Conservation (phyloP, 1,140 invertebrate species). For the Zaprionus ornatus region DNA sequence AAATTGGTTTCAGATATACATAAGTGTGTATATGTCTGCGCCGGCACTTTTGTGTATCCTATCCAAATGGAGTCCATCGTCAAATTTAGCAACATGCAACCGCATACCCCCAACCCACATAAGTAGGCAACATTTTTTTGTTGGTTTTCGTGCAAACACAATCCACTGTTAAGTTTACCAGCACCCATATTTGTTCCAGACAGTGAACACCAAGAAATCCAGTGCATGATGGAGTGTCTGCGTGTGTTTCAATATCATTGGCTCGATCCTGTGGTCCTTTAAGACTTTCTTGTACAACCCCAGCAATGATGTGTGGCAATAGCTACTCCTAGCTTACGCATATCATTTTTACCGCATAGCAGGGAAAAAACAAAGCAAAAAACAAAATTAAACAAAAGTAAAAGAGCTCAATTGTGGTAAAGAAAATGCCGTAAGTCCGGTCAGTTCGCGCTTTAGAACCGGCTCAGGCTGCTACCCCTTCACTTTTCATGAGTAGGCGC, state of each 20-base stretch:
- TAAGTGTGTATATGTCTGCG: background rate
- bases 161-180: conserved; percentile 45
- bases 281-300: conserved; percentile 52
- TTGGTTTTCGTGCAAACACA: conserved; percentile 38
- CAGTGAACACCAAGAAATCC: conserved; percentile 17
- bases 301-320: conserved; percentile 46
- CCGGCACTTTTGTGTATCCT: background rate
- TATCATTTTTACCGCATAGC: conserved; percentile 73
- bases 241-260: conserved; percentile 39
- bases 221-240: conserved; percentile 23
- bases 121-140: conserved; percentile 65
- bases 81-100: background rate
- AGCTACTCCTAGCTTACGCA: no score
- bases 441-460: conserved; percentile 48
- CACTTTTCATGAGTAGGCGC: background rate
- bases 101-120: conserved; percentile 23
- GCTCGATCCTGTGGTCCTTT: conserved; percentile 49
- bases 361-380: conserved; percentile 50
- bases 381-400: conserved; percentile 5
- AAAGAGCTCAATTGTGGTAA: conserved; percentile 8
- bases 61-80: background rate
- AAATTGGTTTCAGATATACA: background rate
- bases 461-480: background rate
- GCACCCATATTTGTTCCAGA: conserved; percentile 24
- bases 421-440: conserved; percentile 12